phyloP scores from a whole-genome alignment of 2,888 invertebrate genomes.

The Anoncus sp. region DNA sequence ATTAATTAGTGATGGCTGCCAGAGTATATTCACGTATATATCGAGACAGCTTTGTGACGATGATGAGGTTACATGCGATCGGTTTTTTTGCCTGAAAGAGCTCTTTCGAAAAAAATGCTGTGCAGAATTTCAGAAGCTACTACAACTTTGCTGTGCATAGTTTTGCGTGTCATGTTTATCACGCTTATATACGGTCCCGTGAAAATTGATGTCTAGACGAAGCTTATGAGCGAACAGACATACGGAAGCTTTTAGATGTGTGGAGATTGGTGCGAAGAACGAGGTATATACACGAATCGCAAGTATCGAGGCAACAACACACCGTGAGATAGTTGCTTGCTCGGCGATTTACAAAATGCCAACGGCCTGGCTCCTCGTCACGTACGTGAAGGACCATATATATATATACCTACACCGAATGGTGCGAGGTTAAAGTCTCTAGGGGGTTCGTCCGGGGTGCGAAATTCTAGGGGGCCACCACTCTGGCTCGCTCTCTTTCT shows the following conservation, averaged over 20 bases:
- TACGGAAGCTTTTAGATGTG: conserved; percentile 13
- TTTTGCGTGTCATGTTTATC: conserved; percentile 9
- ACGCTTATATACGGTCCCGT: conserved; percentile 1
- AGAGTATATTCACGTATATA: background rate
- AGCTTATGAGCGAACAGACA: conserved; percentile 8
- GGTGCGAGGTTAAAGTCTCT: conserved; percentile 14
- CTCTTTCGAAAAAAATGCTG: no score
- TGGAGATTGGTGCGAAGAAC: background rate
- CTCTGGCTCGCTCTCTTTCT: conserved; percentile 6
- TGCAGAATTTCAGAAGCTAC: background rate
- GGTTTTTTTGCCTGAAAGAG: no score
- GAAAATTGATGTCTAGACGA: conserved; percentile 40
- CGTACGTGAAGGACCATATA: conserved; percentile 38
- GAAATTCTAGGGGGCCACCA: conserved; percentile 13
- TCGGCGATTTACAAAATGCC: conserved; percentile 57
- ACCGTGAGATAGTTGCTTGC: conserved; percentile 39
- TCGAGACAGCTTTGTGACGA: background rate
- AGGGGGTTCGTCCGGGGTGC: conserved; percentile 22
- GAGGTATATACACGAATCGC: conserved; percentile 26
- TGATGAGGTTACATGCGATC: background rate
- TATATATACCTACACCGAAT: conserved; percentile 22
- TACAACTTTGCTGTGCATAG: background rate
- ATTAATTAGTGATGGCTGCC: conserved; percentile 34
- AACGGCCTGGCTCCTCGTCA: conserved; percentile 42
- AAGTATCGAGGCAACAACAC: conserved; percentile 37